Conservation (phyloP, 1,140 invertebrate species). For the Hycleus cichorii region DNA sequence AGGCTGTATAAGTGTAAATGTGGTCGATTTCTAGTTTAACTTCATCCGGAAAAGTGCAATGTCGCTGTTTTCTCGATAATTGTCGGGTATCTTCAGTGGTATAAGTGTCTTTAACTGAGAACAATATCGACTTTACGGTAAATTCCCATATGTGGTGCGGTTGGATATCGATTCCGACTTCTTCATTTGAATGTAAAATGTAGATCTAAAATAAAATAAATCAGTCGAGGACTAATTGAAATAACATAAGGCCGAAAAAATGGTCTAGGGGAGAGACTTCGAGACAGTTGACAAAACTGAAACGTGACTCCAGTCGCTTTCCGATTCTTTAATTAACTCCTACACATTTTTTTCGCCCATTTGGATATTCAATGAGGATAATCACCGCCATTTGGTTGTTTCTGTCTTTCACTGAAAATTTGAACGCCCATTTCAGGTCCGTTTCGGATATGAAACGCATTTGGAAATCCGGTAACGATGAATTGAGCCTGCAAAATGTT, state of each 20-base stretch:
- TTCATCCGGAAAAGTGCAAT: constrained; percentile 59
- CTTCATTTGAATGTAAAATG: constrained; percentile 59
- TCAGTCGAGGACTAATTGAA: too few relatives aligned
- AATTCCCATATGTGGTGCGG: constrained; percentile 60
- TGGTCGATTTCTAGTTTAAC: constrained; percentile 49
- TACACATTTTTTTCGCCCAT: too few relatives aligned
- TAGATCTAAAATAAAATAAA: constrained; percentile 45
- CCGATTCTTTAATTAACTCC: too few relatives aligned
- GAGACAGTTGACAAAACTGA: too few relatives aligned
- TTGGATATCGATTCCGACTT: constrained; percentile 55
- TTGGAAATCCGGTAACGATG: constrained; percentile 40
- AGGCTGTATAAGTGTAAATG: constrained; percentile 59
- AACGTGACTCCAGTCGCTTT: too few relatives aligned
- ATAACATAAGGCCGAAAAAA: too few relatives aligned
- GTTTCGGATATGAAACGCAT: constrained; percentile 54
- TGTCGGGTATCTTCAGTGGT: constrained; percentile 61
- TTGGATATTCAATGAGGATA: too few relatives aligned
- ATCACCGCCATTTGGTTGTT: too few relatives aligned
- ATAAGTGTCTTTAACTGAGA: constrained; percentile 63
- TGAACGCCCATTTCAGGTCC: constrained; percentile 53
- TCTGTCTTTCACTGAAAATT: constrained; percentile 43
- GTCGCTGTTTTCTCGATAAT: constrained; percentile 55
- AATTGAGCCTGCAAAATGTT: constrained; percentile 7
- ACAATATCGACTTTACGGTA: constrained; percentile 53
- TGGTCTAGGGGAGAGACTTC: too few relatives aligned